Evolutionary conservation across 2,113 vertebrate genomes (phyloP).

Genomic region (Pimephales promelas): DNA sequence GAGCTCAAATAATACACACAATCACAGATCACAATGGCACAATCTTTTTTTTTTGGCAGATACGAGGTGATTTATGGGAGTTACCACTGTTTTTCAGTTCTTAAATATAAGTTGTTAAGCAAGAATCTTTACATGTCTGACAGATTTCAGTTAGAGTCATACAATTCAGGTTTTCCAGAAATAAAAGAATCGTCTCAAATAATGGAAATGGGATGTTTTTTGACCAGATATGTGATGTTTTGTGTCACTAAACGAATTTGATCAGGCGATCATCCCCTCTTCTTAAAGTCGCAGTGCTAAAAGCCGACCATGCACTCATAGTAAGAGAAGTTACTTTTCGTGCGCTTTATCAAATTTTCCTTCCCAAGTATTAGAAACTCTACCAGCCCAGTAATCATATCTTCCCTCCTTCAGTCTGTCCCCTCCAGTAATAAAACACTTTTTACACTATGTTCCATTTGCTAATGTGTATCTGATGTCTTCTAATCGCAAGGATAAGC

Average conservation of each 20-base stretch:
- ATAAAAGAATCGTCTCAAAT: background rate
- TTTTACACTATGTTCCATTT: slow-evolving; percentile 60
- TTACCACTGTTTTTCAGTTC: background rate
- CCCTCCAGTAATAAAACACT: slow-evolving; percentile 61
- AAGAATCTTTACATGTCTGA: background rate
- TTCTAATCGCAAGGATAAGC: slow-evolving; percentile 73
- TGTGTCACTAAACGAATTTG: background rate
- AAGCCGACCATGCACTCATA: slow-evolving; percentile 25
- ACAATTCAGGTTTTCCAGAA: background rate
- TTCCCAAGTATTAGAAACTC: slow-evolving; percentile 41
- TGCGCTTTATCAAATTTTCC: slow-evolving; percentile 47
- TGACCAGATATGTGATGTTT: background rate
- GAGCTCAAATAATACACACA: background rate
- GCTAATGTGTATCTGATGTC: slow-evolving; percentile 74
- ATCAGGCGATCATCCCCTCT: background rate
- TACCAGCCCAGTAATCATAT: slow-evolving; percentile 47
- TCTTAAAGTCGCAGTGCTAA: slow-evolving; percentile 1
- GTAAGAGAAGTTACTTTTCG: slow-evolving; percentile 16
- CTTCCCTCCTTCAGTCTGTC: slow-evolving; percentile 51
- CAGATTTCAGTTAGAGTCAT: background rate
- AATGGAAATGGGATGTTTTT: background rate
- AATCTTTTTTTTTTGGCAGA: background rate
- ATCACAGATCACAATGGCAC: slow-evolving; percentile 11
- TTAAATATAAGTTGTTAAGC: background rate
- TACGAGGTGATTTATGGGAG: background rate